phyloP scores from a whole-genome alignment of 1,140 invertebrate species.

The Cyclina sinensis region DNA sequence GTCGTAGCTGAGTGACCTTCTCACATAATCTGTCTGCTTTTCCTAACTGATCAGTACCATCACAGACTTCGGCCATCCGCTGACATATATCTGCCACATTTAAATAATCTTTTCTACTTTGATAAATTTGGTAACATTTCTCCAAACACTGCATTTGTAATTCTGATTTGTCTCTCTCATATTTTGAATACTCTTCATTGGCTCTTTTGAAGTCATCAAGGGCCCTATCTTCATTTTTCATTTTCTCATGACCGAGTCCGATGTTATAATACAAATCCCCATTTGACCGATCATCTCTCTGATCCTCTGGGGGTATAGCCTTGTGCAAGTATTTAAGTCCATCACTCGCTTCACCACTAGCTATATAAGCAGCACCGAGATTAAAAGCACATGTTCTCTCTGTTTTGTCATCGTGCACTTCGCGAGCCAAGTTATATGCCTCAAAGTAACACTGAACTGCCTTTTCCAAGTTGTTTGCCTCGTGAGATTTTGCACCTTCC shows the following conservation, averaged over 20 bases:
- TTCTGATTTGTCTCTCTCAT: conserved; percentile 66
- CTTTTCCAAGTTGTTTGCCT: conserved; percentile 40
- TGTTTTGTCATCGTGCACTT: conserved; percentile 72
- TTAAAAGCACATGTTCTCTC: conserved; percentile 79
- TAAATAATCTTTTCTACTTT: neutral
- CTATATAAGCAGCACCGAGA: conserved; percentile 78
- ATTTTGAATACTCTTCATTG: conserved; percentile 71
- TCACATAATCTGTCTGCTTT: conserved; percentile 68
- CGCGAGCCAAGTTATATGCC: conserved; percentile 71
- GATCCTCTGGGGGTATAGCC: conserved; percentile 67
- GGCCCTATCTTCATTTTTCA: conserved; percentile 55
- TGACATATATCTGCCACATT: conserved; percentile 68
- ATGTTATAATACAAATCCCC: conserved; percentile 79
- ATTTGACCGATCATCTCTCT: conserved; percentile 68
- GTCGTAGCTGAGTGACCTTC: conserved; percentile 65
- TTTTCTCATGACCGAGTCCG: conserved; percentile 76
- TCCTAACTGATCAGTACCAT: conserved; percentile 55
- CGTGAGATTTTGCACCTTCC: neutral
- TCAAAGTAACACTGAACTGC: conserved; percentile 52
- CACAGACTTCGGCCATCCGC: conserved; percentile 68
- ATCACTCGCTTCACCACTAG: conserved; percentile 62
- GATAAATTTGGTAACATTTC: conserved; percentile 46
- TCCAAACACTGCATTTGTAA: conserved; percentile 47
- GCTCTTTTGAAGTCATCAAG: conserved; percentile 71
- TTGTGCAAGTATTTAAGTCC: conserved; percentile 71